Evolutionary conservation across 23 tunicate genomes (phyloP).

Genomic region (Halocynthia roretzi): DNA sequence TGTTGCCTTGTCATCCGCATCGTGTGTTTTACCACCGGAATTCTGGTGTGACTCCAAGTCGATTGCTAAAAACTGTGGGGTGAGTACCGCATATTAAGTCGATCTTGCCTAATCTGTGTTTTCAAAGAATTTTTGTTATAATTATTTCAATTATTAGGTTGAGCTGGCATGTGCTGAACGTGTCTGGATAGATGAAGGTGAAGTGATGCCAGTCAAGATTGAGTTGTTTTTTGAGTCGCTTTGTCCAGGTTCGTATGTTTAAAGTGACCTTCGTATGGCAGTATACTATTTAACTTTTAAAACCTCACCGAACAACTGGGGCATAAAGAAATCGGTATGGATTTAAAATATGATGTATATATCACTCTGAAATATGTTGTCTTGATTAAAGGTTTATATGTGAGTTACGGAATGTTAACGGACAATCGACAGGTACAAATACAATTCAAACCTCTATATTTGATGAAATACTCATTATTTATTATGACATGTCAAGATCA

Average conservation of each 20-base stretch:
- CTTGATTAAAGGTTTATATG: no score
- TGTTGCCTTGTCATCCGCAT: slow-evolving; percentile 17
- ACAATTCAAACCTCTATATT: no score
- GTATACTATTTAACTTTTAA: background rate
- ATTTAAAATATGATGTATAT: no score
- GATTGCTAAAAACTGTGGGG: slow-evolving; percentile 59
- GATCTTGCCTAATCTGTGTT: background rate
- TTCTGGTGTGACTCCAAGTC: slow-evolving; percentile 62
- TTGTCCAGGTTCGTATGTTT: slow-evolving; percentile 27
- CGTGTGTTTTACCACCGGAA: slow-evolving; percentile 39
- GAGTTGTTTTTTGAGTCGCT: slow-evolving; percentile 66
- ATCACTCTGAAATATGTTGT: no score
- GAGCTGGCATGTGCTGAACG: slow-evolving; percentile 33
- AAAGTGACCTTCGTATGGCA: no score
- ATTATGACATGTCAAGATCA: no score
- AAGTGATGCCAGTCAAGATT: slow-evolving; percentile 48
- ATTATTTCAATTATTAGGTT: background rate
- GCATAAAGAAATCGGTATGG: no score
- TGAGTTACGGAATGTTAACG: no score
- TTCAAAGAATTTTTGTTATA: background rate
- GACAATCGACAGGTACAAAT: no score
- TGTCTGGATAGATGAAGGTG: slow-evolving; percentile 1
- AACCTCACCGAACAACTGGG: background rate
- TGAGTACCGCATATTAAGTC: background rate
- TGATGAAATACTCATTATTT: no score